Evolutionary conservation across 2,888 invertebrate genomes (phyloP).

Genomic region (Spilarctia lutea): DNA sequence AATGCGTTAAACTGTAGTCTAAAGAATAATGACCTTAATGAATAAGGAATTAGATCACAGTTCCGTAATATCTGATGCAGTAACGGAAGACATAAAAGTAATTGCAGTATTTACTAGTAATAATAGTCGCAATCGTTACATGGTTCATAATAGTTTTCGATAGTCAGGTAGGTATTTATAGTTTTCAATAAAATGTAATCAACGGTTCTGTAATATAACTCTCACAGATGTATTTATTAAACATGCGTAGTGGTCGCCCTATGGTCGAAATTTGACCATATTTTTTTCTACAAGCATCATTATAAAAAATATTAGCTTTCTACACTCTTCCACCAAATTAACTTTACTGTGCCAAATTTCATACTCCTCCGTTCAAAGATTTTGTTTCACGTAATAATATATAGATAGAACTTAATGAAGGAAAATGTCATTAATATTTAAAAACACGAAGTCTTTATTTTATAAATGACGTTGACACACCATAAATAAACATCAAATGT

Average conservation of each 20-base stretch:
- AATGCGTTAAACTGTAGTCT: background rate
- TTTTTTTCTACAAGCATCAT: no score
- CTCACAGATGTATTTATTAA: background rate
- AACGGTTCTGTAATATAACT: background rate
- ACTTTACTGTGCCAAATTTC: no score
- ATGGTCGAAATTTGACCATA: no score
- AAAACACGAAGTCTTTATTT: no score
- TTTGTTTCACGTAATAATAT: no score
- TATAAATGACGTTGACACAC: no score
- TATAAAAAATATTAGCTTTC: no score
- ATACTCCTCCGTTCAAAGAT: no score
- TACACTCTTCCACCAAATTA: no score
- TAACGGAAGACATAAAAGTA: conserved; percentile 16
- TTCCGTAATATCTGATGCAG: conserved; percentile 13
- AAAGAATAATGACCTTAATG: background rate
- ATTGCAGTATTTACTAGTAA: conserved; percentile 8
- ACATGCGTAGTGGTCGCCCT: no score
- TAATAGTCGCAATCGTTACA: conserved; percentile 3
- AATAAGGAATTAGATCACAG: background rate
- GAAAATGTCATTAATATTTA: background rate
- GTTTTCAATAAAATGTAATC: background rate
- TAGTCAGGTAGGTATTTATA: background rate
- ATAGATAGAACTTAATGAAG: background rate
- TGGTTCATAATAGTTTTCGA: background rate
- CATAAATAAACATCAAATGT: no score